These are phyloP conservation scores for Drosophila equinoxialis DNA, from an alignment of 1,140 invertebrate genomes.

Conservation along the genomic window DNA sequence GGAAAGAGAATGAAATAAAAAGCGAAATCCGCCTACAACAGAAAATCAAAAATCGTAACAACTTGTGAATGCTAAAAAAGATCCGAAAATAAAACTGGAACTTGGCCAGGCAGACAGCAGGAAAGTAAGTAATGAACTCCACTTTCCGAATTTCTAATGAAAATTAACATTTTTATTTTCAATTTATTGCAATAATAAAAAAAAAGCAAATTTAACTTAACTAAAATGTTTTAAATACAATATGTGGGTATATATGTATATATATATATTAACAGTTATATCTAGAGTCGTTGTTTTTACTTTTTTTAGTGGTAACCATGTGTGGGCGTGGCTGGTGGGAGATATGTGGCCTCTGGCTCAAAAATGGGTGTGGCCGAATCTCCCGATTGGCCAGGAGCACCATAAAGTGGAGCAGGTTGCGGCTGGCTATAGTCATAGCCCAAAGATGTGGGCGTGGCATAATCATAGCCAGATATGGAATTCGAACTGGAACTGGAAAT, in stretches of 20 bases:
- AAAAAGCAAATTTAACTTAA: slow-evolving; percentile 3
- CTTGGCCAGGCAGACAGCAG: slow-evolving; percentile 3
- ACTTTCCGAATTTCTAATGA: neutral
- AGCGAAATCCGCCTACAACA: slow-evolving; percentile 37
- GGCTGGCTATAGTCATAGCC: slow-evolving; percentile 66
- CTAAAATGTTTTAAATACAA: slow-evolving; percentile 21
- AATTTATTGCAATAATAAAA: slow-evolving; percentile 10
- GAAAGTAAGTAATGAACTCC: neutral
- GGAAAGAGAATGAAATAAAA: slow-evolving; percentile 32
- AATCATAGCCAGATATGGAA: slow-evolving; percentile 54
- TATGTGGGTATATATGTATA: slow-evolving; percentile 19
- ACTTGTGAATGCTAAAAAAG: slow-evolving; percentile 40
- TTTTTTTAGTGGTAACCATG: slow-evolving; percentile 58
- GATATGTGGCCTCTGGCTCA: slow-evolving; percentile 65
- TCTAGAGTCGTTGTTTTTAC: neutral
- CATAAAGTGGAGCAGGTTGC: slow-evolving; percentile 46
- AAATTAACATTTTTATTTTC: neutral
- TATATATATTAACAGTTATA: slow-evolving; percentile 3
- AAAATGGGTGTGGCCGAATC: slow-evolving; percentile 72
- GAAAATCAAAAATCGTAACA: slow-evolving; percentile 12
- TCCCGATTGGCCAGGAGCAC: slow-evolving; percentile 62
- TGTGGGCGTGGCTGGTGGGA: slow-evolving; percentile 59
- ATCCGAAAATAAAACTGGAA: slow-evolving; percentile 28
- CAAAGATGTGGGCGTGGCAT: slow-evolving; percentile 60
- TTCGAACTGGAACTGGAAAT: slow-evolving; percentile 6